Conservation (phyloP, 2,797 vertebrate genomes). For the Spheniscus humboldti region DNA sequence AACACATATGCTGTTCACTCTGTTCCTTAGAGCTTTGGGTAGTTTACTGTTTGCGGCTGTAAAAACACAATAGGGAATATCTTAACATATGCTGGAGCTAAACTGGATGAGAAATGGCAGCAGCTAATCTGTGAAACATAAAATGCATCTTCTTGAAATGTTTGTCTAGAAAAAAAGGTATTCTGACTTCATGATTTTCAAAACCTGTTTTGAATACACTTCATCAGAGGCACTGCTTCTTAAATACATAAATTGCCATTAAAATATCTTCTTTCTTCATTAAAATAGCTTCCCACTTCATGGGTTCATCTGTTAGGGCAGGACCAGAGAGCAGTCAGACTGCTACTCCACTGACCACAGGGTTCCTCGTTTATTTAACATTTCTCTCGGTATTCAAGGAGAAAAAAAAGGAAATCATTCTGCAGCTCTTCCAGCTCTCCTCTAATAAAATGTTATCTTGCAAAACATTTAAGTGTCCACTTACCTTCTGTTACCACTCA, state of each 20-base stretch:
- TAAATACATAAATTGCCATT: neutral
- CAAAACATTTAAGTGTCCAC: neutral
- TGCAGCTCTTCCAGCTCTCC: neutral
- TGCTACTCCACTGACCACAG: neutral
- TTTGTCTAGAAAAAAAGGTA: conserved; percentile 38
- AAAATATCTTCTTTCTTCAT: neutral
- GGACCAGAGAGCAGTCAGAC: neutral
- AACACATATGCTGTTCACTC: conserved; percentile 57
- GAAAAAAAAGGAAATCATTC: neutral
- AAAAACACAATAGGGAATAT: conserved; percentile 67
- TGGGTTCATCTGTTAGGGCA: neutral
- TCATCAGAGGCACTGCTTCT: neutral
- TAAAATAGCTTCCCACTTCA: neutral
- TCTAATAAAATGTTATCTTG: neutral
- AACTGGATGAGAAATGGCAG: conserved; percentile 55
- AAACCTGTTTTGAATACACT: neutral
- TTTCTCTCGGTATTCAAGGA: neutral
- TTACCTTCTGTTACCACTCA: neutral
- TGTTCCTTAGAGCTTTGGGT: conserved; percentile 65
- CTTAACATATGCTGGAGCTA: conserved; percentile 66
- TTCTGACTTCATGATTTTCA: neutral
- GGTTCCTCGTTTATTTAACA: neutral
- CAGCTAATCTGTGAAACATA: conserved; percentile 43
- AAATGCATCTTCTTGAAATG: conserved; percentile 44
- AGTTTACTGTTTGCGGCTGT: conserved; percentile 66